These are phyloP conservation scores for Torymus texanus DNA, from an alignment of 2,888 invertebrate species.

Conservation along the genomic window DNA sequence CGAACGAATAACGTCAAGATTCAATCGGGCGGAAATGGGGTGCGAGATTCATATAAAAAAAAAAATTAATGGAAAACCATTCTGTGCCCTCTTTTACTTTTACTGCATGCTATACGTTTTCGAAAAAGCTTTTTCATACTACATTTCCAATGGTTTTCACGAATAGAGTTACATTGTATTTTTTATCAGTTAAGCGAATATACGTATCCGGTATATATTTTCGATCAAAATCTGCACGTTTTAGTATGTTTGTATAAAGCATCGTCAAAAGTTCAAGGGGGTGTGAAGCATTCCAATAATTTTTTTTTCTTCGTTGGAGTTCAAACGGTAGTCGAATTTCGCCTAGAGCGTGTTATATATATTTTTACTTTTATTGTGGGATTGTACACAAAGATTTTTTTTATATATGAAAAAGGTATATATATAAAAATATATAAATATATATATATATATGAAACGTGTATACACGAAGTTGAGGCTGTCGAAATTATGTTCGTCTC, in stretches of 20 bases:
- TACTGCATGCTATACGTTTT: background rate
- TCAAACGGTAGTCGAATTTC: slow-evolving; percentile 44
- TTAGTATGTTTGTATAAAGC: background rate
- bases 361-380: slow-evolving; percentile 52
- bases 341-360: slow-evolving; percentile 52
- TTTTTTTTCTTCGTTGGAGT: slow-evolving; percentile 41
- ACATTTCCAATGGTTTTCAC: slow-evolving; percentile 3
- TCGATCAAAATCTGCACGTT: no score
- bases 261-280: slow-evolving; percentile 17
- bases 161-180: no score
- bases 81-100: slow-evolving; percentile 31
- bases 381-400: slow-evolving; percentile 53
- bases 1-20: slow-evolving; percentile 36
- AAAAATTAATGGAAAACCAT: slow-evolving; percentile 49
- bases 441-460: slow-evolving; percentile 41
- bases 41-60: slow-evolving; percentile 36
- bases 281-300: slow-evolving; percentile 46
- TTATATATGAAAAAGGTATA: slow-evolving; percentile 21
- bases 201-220: no score
- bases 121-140: background rate
- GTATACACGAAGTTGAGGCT: slow-evolving; percentile 54
- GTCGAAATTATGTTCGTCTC: slow-evolving; percentile 53
- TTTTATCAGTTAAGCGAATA: no score
- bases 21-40: slow-evolving; percentile 43
- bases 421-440: slow-evolving; percentile 43